Base-by-base conservation (phyloP, 1,140 invertebrate genomes). In the Drosophila bipectinata region DNA sequence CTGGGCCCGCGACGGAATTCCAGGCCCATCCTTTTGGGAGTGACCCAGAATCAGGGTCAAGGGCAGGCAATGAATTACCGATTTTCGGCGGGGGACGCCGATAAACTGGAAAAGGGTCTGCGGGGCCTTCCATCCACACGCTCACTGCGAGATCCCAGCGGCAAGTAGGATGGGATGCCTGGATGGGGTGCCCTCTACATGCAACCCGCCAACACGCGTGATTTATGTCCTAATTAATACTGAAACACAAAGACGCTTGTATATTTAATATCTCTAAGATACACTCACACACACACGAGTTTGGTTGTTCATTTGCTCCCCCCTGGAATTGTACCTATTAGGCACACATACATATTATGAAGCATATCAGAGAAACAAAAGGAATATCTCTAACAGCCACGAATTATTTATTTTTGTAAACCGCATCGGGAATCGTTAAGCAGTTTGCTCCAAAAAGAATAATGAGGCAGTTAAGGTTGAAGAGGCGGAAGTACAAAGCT, bases 71-170 rank as follows among this genome's bases (percentile, higher is more conserved):
- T 77, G 77, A 89, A 84, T 54, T 91, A 90, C 60, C 78, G 91
- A 39, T 92, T 92, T 57, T 92, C 91, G 15, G 91, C 91, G 24
- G 91, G 91, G 18, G 91, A 92, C 77, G 91, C 91, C 6, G 91
- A 92, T 48, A 92, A 91, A 72, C 59, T 92, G 57, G 91, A 92
- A 61, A 91, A 91, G 64, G 91, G 91, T 18, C 54, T 92, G 41
- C 76, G 79, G 15, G 87, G 79, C 2, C 54, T 92, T 48, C 74
- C 85, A 47, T 91, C 91, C 15, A 91, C 83, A 12, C 74, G 85
- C 12, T 92, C 91, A 1, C 66, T 92, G 26, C 62, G 88, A 30
- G 91, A 92, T 73, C 77, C 83, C 32, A 90, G 71, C 52, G 58
- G 62, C 47, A 87, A 91, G 55, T 90, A 28, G 67, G n/a, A 34